Percentiles rank a stretch among this genome's conserved stretches.
Conservation (phyloP, 2,797 vertebrate genomes). For the Syncerus caffer region DNA sequence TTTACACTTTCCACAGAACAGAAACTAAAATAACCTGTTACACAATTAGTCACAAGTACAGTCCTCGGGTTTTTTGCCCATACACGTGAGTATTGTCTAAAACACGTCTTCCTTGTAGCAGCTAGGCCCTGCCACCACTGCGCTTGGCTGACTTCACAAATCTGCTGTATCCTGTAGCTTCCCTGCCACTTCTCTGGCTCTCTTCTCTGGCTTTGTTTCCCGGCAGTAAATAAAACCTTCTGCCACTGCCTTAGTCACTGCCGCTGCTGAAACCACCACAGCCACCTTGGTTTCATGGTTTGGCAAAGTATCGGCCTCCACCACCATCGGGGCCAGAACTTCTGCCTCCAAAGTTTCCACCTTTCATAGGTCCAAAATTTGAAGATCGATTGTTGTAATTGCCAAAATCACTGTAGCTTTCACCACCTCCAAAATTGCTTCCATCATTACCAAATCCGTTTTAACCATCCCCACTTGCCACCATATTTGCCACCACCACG, state of each 20-base stretch:
- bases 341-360: neutral
- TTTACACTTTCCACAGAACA: neutral
- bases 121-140: neutral
- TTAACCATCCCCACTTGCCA: neutral
- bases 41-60: neutral
- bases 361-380: neutral
- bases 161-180: conserved; percentile 93
- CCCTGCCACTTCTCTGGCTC: conserved; percentile 90
- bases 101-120: neutral
- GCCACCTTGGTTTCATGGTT: neutral
- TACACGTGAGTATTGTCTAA: neutral
- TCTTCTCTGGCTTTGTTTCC: conserved; percentile 94
- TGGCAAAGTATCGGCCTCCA: neutral
- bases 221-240: conserved; percentile 70
- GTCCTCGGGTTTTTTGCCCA: neutral
- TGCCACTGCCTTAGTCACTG: neutral
- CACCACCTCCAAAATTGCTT: neutral
- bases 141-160: conserved; percentile 91
- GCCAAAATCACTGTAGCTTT: neutral
- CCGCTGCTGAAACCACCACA: neutral
- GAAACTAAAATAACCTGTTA: neutral
- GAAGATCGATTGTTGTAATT: neutral
- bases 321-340: neutral
- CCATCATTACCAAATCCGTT: neutral
- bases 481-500: neutral